Conservation (phyloP, 2,113 vertebrate genomes). For the Podarcis raffonei region DNA sequence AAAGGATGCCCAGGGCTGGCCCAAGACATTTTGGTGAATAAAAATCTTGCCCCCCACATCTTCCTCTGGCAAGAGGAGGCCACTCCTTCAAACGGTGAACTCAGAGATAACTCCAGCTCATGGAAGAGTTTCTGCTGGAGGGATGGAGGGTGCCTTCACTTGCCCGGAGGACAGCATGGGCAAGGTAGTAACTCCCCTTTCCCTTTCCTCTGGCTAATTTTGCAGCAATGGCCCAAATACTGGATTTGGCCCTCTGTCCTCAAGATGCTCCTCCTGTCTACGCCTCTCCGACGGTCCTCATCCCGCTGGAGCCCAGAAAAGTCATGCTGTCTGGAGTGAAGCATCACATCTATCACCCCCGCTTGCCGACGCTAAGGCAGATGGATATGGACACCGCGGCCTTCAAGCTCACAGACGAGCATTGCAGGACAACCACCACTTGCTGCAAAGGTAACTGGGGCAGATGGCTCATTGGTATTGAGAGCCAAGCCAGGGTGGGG, state of each 20-base stretch:
- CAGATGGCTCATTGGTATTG: too few species aligned
- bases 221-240: conserved; percentile 55
- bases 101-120: too few species aligned
- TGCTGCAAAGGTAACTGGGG: conserved; percentile 56
- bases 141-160: too few species aligned
- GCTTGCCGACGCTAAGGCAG: conserved; percentile 64
- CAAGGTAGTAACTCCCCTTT: background rate
- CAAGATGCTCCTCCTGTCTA: background rate
- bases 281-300: background rate
- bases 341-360: conserved; percentile 63
- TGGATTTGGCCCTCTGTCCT: conserved; percentile 41
- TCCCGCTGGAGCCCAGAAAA: background rate
- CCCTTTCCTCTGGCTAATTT: background rate
- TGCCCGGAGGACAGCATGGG: background rate
- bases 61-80: too few species aligned
- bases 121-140: too few species aligned
- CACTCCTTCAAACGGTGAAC: too few species aligned
- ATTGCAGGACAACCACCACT: conserved; percentile 57
- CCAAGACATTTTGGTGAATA: too few species aligned
- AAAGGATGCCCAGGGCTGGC: too few species aligned
- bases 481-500: background rate
- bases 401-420: conserved; percentile 55
- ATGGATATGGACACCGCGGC: conserved; percentile 68
- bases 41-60: too few species aligned
- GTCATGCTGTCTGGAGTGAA: conserved; percentile 60